Evolutionary conservation across 2,888 invertebrate species (phyloP).

Genomic region (Nephrotoma guestfalica): DNA sequence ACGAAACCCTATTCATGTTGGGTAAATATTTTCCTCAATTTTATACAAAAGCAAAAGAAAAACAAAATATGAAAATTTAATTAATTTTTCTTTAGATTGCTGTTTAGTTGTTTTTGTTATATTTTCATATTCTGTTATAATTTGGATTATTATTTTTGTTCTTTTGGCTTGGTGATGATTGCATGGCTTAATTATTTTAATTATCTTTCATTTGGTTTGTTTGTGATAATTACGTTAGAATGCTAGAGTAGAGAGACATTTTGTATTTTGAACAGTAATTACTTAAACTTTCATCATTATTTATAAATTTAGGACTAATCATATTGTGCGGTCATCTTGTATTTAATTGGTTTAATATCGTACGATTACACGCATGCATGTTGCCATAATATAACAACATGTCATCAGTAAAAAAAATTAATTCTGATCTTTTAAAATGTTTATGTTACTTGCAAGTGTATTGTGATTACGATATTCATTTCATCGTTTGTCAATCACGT

Average conservation of each 20-base stretch:
- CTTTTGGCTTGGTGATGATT: neutral
- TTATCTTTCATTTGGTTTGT: neutral
- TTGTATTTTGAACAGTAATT: neutral
- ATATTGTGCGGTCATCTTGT: neutral
- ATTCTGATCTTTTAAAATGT: no score
- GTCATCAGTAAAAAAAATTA: neutral
- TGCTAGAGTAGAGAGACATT: neutral
- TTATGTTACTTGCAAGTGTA: no score
- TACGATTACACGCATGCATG: neutral
- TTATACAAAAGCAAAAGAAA: neutral
- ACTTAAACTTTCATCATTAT: neutral
- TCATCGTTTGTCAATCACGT: no score
- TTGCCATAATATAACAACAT: neutral
- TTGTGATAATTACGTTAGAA: neutral
- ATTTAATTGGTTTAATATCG: neutral
- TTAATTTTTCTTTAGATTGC: neutral
- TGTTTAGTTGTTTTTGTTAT: neutral
- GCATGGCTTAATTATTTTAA: neutral
- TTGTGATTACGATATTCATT: no score
- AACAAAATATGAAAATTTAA: neutral
- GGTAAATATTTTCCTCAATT: slow-evolving; percentile 33
- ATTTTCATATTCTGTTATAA: neutral
- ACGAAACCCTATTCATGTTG: slow-evolving; percentile 46
- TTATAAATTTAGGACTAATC: neutral
- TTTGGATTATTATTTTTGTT: neutral